Base-by-base conservation (phyloP, 2,888 invertebrate species). In the Cantharis rustica region DNA sequence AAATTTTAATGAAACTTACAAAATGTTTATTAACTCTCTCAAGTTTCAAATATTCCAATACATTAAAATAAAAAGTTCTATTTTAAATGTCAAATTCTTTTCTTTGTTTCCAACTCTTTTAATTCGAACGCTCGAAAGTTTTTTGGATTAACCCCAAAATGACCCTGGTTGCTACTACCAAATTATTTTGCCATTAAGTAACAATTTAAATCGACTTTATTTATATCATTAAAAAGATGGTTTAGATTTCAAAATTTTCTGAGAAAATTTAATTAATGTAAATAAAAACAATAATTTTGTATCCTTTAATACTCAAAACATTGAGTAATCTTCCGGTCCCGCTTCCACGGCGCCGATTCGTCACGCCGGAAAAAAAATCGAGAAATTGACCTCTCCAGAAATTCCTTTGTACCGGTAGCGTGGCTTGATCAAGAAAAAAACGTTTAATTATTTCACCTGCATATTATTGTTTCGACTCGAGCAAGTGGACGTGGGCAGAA, bases 401-500 rank as follows among this genome's bases (percentile, higher is more conserved):
- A 47, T n/a, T n/a, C n/a, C n/a, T 47, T 47, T 13, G 47, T n/a
- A 4, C 47, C 7, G 47, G 13, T 47, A 47, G n/a, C 47, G n/a
- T 47, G n/a, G 47, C n/a, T n/a, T 47, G 5, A 47, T n/a, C 13
- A n/a, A n/a, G n/a, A 47, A n/a, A 47, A 47, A 47, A 47, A n/a
- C 47, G 7, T n/a, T 47, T 47, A 47, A 20, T 66, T 17, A 66
- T 66, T 66, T 66, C 64, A 66, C 64, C 64, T 66, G 64, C 64
- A 66, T 23, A 66, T 20, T 47, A 23, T 66, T 66, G 20, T 66
- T 20, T 23, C 20, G 11, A 23, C 26, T 16, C 61, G 68, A 72
- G 17, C 69, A 62, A 72, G 31, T 23, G 17, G 23, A 61, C 68
- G 73, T 73, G 69, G 73, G 73, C 31, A 61, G 73, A 69, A 73